Base-by-base conservation (phyloP, 2,113 vertebrate genomes). In the Entelurus aequoreus region DNA sequence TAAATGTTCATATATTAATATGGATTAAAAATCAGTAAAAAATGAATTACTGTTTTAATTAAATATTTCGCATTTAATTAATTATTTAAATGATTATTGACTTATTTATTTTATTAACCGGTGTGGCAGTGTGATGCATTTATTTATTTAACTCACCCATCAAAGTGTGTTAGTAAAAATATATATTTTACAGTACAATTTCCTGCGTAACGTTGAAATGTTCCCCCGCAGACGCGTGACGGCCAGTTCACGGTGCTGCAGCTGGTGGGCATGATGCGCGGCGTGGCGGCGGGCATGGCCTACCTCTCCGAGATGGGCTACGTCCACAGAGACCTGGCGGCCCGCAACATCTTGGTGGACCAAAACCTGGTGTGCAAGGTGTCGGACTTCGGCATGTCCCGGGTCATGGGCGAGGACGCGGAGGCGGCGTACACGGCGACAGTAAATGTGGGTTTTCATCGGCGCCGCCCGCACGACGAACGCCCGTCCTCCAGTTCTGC, bases 211-310 rank as follows among this genome's bases (percentile, higher is more conserved):
- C 38, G 1, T 44, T 44, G 4, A 9, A 5, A 4, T 57, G 2
- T 57, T 47, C 55, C 21, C 0, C 50, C 61, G 48, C 90, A 99
- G 97, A 92, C 94, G 61, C 94, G 94, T 0, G 97, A 98, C 6
- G 97, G 94, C 35, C 96, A 95, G 84, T 97, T 98, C 85, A 97
- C 95, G 0, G 94, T 98, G 73, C 94, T 98, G 80, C 97, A 99
- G 90, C 83, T 98, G 82, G 94, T 95, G 0, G 95, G 97, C 35
- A 96, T 98, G 96, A 88, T 99, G 79, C 92, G 94, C 12, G 96
- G 95, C 52, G 93, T 98, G 5, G 93, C 93, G 3, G 93, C 94
- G 0, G 90, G 89, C 59, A 91, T 92, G 90, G 86, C 86, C 66
- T 90, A 89, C 69, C 90, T 92, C n/a, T 90, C 90, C 28, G 90